Conservation (phyloP, 2,113 vertebrate genomes). For the Pongo abelii region DNA sequence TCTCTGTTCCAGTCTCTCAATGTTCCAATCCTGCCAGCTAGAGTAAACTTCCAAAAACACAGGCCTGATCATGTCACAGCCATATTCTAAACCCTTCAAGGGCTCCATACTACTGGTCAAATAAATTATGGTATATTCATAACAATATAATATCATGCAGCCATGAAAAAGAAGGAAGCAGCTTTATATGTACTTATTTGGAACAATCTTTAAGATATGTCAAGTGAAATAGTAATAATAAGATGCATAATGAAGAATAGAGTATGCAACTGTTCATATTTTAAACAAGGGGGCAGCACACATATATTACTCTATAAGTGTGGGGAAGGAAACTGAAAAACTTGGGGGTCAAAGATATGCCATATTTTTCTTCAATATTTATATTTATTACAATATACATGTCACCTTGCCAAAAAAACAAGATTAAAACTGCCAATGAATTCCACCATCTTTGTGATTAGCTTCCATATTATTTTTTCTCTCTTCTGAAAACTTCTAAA, state of each 20-base stretch:
- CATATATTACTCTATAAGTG: not conserved
- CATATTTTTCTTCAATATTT: not conserved
- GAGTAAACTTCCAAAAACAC: conserved; percentile 11
- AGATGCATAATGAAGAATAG: not conserved
- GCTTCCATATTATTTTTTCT: not conserved
- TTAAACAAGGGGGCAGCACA: not conserved
- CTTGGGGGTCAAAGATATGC: not conserved
- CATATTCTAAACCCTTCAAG: not conserved
- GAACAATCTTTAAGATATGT: not conserved
- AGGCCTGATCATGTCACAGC: not conserved
- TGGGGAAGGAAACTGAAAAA: not conserved
- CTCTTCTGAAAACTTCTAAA: not conserved
- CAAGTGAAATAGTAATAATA: not conserved
- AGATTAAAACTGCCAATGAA: not conserved
- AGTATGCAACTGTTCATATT: not conserved
- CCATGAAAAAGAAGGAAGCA: not conserved
- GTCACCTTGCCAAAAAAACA: not conserved
- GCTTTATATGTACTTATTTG: not conserved
- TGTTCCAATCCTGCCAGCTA: not conserved
- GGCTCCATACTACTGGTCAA: not conserved
- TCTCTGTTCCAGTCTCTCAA: conserved; percentile 18
- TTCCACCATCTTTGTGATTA: not conserved
- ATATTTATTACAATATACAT: not conserved
- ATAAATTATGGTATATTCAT: not conserved
- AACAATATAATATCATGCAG: conserved; percentile 18